Evolutionary conservation across 2,113 vertebrate genomes (phyloP).

Genomic region (Leptocoma aspasia): DNA sequence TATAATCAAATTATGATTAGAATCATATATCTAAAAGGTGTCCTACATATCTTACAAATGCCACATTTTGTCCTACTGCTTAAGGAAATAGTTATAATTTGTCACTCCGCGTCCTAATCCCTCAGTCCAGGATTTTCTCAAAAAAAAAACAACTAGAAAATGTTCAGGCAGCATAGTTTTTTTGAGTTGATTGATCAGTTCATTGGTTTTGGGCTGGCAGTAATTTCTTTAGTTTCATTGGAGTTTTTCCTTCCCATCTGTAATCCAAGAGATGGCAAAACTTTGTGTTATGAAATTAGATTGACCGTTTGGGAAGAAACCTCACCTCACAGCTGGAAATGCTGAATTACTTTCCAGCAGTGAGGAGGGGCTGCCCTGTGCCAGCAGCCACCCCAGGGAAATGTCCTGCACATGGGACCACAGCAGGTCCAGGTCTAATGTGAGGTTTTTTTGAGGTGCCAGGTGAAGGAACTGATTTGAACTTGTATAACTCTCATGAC

Average conservation of each 20-base stretch:
- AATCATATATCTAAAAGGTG: background rate
- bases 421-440: background rate
- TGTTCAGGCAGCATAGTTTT: background rate
- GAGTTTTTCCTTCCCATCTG: background rate
- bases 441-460: background rate
- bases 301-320: background rate
- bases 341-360: background rate
- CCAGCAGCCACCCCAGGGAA: background rate
- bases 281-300: background rate
- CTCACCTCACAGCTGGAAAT: background rate
- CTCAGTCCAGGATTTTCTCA: background rate
- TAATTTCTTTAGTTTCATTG: rapidly evolving
- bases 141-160: background rate
- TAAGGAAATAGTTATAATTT: rapidly evolving
- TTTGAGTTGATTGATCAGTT: background rate
- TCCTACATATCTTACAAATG: background rate
- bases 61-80: background rate
- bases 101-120: background rate
- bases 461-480: background rate
- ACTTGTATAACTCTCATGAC: background rate
- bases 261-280: background rate
- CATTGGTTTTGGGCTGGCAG: rapidly evolving
- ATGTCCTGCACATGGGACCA: background rate
- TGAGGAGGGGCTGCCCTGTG: background rate
- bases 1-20: background rate